These are phyloP conservation scores for Arenaria interpres DNA, from an alignment of 2,113 vertebrate genomes.

Conservation along the genomic window DNA sequence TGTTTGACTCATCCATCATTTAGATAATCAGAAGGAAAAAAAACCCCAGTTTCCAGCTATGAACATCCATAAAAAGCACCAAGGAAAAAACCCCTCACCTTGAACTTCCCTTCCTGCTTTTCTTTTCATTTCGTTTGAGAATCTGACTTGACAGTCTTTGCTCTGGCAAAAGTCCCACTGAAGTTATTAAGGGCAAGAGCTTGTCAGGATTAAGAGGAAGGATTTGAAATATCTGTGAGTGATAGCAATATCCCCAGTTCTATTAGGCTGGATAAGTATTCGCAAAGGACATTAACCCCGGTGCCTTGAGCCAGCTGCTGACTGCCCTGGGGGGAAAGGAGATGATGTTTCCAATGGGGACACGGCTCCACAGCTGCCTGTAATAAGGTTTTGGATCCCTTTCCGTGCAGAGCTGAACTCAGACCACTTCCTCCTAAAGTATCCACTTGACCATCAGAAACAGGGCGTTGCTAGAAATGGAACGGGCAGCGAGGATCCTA, in stretches of 20 bases:
- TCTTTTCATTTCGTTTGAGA: conserved; percentile 26
- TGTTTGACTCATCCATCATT: conserved; percentile 42
- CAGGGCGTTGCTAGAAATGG: fast-evolving
- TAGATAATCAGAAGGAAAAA: conserved; percentile 39
- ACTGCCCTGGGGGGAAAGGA: not conserved
- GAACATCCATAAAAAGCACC: conserved; percentile 42
- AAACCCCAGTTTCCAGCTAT: not conserved
- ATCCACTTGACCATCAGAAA: not conserved
- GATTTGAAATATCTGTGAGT: conserved; percentile 60
- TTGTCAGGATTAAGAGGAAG: conserved; percentile 65
- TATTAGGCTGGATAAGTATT: conserved; percentile 43
- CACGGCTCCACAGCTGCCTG: not conserved
- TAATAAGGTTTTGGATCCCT: not conserved
- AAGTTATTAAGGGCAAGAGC: conserved; percentile 69
- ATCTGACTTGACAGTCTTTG: conserved; percentile 57
- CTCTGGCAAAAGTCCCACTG: conserved; percentile 64
- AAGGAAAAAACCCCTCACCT: conserved; percentile 16
- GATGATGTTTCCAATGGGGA: not conserved
- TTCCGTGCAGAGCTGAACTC: not conserved
- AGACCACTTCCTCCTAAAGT: not conserved
- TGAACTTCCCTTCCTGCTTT: conserved; percentile 62
- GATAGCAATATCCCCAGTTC: conserved; percentile 42
- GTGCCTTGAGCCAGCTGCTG: conserved; percentile 31
- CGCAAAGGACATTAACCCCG: conserved; percentile 15
- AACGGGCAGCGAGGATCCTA: not conserved